Evolutionary conservation across 2,113 vertebrate genomes (phyloP).

Genomic region (Burhinus bistriatus): DNA sequence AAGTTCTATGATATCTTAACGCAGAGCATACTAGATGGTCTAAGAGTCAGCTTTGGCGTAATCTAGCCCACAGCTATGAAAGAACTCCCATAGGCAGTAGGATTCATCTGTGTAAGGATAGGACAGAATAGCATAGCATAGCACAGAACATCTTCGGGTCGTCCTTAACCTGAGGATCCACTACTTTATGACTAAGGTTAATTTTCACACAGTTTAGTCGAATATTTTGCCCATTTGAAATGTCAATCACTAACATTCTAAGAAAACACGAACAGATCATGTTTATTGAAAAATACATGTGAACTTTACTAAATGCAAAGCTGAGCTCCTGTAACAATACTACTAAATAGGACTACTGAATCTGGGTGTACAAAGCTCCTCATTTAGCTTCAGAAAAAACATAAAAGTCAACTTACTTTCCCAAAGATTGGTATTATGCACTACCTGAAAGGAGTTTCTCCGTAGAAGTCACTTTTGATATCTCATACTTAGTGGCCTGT

Average conservation of each 20-base stretch:
- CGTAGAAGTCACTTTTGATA: not conserved
- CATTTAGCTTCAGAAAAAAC: not conserved
- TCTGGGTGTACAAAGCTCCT: not conserved
- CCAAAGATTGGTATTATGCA: not conserved
- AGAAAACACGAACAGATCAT: not conserved
- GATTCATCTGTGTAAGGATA: not conserved
- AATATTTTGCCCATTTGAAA: not conserved
- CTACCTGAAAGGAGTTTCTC: not conserved
- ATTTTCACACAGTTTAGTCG: not conserved
- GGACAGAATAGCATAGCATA: not conserved
- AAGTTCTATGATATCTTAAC: not conserved
- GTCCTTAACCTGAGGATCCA: not conserved
- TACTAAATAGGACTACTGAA: not conserved
- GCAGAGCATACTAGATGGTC: fast-evolving
- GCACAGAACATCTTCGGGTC: not conserved
- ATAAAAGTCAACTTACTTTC: not conserved
- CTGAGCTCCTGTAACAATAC: not conserved
- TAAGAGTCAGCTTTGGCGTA: not conserved
- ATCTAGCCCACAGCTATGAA: not conserved
- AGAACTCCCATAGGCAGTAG: not conserved
- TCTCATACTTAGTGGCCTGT: not conserved
- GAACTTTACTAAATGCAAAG: not conserved
- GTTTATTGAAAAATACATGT: not conserved
- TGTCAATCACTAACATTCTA: not conserved
- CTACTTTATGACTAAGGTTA: not conserved